Conservation (phyloP, 2,113 vertebrate genomes). For the Lepus europaeus region DNA sequence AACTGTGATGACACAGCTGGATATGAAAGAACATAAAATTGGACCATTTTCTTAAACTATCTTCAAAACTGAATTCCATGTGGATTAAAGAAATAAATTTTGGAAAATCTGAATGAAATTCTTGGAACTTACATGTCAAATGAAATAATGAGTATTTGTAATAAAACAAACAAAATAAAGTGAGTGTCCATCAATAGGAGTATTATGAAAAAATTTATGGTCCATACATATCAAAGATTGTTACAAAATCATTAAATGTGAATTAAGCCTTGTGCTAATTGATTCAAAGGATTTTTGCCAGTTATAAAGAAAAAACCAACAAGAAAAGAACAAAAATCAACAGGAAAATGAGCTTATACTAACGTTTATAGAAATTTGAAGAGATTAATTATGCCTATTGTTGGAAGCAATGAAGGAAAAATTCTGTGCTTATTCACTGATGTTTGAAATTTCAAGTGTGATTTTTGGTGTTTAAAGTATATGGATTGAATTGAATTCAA, state of each 20-base stretch:
- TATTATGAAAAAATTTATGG: constrained; percentile 57
- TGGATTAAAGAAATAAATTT: not conserved
- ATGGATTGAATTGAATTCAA: constrained; percentile 3
- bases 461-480: not conserved
- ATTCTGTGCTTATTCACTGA: not conserved
- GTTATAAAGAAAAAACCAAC: not conserved
- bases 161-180: constrained; percentile 27
- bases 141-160: not conserved
- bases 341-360: not conserved
- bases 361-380: not conserved
- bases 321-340: constrained; percentile 16
- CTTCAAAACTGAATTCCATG: not conserved
- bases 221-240: not conserved
- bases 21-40: constrained; percentile 26
- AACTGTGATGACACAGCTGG: not conserved
- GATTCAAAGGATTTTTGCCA: not conserved
- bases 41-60: not conserved
- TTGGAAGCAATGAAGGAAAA: not conserved
- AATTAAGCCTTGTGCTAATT: not conserved
- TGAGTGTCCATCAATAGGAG: not conserved
- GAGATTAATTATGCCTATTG: not conserved
- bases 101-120: constrained; percentile 26
- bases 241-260: not conserved
- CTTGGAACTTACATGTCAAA: not conserved
- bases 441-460: not conserved